Conservation (phyloP, 1,140 invertebrate species). For the Leguminivora glycinivorella region DNA sequence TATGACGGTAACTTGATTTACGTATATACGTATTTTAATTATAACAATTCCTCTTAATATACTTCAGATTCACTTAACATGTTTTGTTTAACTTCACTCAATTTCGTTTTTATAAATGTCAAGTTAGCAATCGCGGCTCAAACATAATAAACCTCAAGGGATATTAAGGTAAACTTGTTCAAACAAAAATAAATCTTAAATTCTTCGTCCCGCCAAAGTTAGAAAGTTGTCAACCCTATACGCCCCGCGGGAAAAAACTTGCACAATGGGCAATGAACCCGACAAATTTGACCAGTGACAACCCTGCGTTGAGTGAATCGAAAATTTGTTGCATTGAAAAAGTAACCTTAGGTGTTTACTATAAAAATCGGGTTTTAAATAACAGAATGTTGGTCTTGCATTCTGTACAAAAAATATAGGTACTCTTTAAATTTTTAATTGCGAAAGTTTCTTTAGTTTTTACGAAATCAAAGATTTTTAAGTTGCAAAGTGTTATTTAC, state of each 20-base stretch:
- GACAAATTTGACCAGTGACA: not conserved
- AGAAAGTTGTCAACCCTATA: not conserved
- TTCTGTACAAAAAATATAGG: not conserved
- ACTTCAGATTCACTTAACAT: too few species aligned
- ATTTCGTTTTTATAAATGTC: not conserved
- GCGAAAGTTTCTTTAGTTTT: not conserved
- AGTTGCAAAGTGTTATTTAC: not conserved
- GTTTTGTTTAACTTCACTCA: too few species aligned
- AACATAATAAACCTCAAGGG: not conserved
- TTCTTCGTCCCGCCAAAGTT: not conserved
- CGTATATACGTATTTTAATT: too few species aligned
- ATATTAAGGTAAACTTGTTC: not conserved
- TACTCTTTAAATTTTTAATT: not conserved
- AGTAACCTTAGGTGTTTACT: not conserved
- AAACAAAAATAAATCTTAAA: not conserved
- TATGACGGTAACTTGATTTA: too few species aligned
- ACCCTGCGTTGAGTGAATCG: not conserved
- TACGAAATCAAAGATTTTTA: not conserved
- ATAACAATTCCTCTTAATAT: too few species aligned
- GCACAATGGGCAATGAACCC: not conserved
- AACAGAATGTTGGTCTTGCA: not conserved
- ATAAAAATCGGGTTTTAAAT: not conserved
- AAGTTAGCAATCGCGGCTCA: not conserved
- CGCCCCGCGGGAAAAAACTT: conserved; percentile 6
- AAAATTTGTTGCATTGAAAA: not conserved